Evolutionary conservation across 2,113 vertebrate species (phyloP).

Genomic region (Dissostichus mawsoni): DNA sequence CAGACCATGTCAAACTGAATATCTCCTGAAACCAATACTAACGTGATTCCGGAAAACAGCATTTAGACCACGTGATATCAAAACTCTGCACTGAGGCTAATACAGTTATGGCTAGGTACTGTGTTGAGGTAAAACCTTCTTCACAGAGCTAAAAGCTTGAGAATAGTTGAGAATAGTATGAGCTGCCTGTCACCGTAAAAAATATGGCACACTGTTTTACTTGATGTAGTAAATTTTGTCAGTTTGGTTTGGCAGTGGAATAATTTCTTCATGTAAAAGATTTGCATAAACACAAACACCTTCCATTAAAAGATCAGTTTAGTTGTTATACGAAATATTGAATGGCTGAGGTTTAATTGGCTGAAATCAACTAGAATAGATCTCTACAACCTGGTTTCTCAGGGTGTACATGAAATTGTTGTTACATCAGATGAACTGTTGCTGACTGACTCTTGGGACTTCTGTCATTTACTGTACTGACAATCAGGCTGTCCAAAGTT

Average conservation of each 20-base stretch:
- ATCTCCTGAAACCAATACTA: constrained; percentile 16
- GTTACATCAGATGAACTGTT: too few species aligned
- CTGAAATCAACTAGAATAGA: too few species aligned
- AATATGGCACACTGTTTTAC: neutral
- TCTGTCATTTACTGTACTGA: neutral
- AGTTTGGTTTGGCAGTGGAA: too few species aligned
- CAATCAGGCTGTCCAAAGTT: constrained; percentile 13
- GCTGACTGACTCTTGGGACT: too few species aligned
- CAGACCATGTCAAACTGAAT: constrained; percentile 9
- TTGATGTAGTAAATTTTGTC: too few species aligned
- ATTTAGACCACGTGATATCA: constrained; percentile 1
- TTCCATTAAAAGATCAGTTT: neutral
- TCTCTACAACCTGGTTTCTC: neutral
- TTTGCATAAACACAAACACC: neutral
- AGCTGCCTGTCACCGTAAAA: neutral
- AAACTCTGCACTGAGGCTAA: constrained; percentile 1
- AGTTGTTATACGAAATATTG: neutral
- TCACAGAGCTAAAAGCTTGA: too few species aligned
- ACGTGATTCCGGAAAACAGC: constrained; percentile 28
- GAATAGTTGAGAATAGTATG: neutral
- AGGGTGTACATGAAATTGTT: too few species aligned
- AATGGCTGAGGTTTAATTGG: neutral
- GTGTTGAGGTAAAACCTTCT: neutral
- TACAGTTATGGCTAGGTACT: constrained; percentile 8
- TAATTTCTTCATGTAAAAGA: too few species aligned